Evolutionary conservation across 2,888 invertebrate genomes (phyloP).

Genomic region (Drosophila hamatofila): DNA sequence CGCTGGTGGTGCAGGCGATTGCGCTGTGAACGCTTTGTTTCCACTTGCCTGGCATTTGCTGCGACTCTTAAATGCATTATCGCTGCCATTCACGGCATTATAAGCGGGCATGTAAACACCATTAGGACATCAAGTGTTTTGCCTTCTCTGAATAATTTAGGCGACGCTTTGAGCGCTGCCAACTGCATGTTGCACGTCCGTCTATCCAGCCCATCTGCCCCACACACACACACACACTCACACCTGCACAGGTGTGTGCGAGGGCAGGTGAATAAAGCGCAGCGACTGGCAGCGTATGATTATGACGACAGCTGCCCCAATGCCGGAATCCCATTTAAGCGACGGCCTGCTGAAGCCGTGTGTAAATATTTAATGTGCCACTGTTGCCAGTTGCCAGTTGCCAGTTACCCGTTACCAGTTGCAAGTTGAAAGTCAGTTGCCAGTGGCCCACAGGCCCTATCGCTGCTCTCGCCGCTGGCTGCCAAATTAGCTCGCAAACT

Average conservation of each 20-base stretch:
- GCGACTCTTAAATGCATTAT: slow-evolving; percentile 70
- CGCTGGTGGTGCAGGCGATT: slow-evolving; percentile 14
- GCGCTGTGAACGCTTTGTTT: slow-evolving; percentile 32
- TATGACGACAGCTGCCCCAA: slow-evolving; percentile 44
- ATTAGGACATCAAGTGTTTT: slow-evolving; percentile 73
- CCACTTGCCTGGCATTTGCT: slow-evolving; percentile 17
- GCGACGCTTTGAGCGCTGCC: slow-evolving; percentile 41
- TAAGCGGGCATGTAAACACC: slow-evolving; percentile 70
- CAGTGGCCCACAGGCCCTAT: slow-evolving; percentile 14
- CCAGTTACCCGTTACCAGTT: background rate
- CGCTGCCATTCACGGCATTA: slow-evolving; percentile 68
- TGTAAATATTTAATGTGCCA: slow-evolving; percentile 53
- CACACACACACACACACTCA: background rate
- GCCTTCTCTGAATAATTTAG: slow-evolving; percentile 68
- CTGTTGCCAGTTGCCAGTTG: slow-evolving; percentile 30
- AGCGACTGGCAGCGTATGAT: slow-evolving; percentile 36
- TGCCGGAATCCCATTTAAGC: slow-evolving; percentile 27
- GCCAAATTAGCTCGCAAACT: slow-evolving; percentile 39
- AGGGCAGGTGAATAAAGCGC: background rate
- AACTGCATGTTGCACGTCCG: slow-evolving; percentile 22
- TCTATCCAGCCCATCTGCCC: too few species aligned
- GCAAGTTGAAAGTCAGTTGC: background rate
- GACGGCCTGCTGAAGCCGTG: slow-evolving; percentile 35
- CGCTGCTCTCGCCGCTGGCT: slow-evolving; percentile 22
- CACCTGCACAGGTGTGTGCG: slow-evolving; percentile 3